Evolutionary conservation across 2,888 invertebrate species (phyloP), one percentile per base, ranked within the genome.

Genomic region (Dasysyrphus tricinctus): DNA sequence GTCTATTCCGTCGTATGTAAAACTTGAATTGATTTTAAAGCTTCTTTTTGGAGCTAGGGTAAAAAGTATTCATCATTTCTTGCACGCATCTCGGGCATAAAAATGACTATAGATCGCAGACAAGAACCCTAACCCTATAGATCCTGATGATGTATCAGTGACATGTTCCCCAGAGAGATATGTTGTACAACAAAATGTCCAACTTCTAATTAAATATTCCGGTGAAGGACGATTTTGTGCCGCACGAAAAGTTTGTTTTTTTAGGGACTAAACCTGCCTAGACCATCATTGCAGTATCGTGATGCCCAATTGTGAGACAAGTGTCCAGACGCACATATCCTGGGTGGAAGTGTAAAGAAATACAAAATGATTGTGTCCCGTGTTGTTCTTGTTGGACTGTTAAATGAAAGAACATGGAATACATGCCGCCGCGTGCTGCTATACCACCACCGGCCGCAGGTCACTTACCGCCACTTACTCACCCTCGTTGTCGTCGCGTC

Each of bases 251-350:
- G 57, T 57, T 82, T 74, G 74, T 24, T 24, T 24, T 24, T 24
- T 63, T 9, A 32, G 47, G 44, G 32, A 47, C 67, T 9, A 12
- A 59, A 39, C 34, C 34, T 32, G 70, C 70, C 72, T 65, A 73
- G 63, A 37, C 57, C 69, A 29, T 39, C 11, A 32, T 32, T 6
- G 6, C 6, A 14, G 34, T 59, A 32, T 76, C 74, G 72, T 79
- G 78, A 72, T 73, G 34, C 80, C 19, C 73, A 65, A 72, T 56
- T 73, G 44, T 51, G 69, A 61, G 81, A 81, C 86, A 86, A 86
- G 86, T 82, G 82, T 70, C 82, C 82, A 82, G 82, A 86, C 86
- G 70, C 19, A 78, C 78, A 82, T 86, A 82, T 86, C 82, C 82
- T 86, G 86, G 82, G 75, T 81, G 81, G 81, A 85, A 73, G 76